Conservation (phyloP, 2,797 vertebrate species). For the Thalassophryne amazonica region DNA sequence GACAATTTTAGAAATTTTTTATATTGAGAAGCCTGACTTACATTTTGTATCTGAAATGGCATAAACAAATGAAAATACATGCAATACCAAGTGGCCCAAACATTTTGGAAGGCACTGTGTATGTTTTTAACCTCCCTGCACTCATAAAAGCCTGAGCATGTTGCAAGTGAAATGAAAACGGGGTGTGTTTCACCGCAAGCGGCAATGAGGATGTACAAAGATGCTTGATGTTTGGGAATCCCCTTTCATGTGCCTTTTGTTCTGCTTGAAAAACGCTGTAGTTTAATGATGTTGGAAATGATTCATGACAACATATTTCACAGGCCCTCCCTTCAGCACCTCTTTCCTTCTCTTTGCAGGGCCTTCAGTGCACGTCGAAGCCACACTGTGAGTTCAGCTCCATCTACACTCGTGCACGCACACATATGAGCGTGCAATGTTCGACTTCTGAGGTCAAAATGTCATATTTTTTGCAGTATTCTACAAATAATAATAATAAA, state of each 20-base stretch:
- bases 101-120: no score
- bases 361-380: constrained; percentile 65
- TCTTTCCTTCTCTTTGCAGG: constrained; percentile 47
- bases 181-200: not conserved
- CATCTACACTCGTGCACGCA: not conserved
- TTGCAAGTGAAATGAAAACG: not conserved
- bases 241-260: constrained; percentile 9
- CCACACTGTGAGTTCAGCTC: constrained; percentile 57
- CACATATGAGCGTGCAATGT: not conserved
- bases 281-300: not conserved
- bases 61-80: no score
- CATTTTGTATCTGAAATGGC: no score
- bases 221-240: constrained; percentile 11
- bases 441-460: no score
- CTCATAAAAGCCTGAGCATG: no score
- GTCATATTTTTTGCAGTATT: no score
- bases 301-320: not conserved
- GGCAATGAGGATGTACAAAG: constrained; percentile 48
- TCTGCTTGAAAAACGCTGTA: not conserved
- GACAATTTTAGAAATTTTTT: no score
- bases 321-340: not conserved
- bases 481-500: no score
- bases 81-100: no score
- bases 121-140: no score
- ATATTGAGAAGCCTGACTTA: no score